Evolutionary conservation across 1,140 invertebrate species (phyloP), one percentile per base, ranked within the genome.

Genomic region (Cydia pomonella): DNA sequence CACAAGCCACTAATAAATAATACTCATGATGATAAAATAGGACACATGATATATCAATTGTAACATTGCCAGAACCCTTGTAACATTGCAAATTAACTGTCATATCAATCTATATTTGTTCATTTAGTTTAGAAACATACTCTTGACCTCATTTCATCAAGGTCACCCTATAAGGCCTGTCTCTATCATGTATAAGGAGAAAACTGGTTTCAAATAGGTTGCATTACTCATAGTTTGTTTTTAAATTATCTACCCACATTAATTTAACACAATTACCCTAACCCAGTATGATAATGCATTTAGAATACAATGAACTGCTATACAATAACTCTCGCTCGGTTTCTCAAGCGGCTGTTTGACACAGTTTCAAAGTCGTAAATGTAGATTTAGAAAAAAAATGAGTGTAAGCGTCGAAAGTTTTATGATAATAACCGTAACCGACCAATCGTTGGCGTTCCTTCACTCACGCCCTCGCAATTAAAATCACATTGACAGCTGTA

Each of bases 391-490:
- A 53, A n/a, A 71, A 63, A 72, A 72, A 76, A 77, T 75, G 76
- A 74, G 74, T 77, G 73, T 76, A 79, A 76, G 72, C 63, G 23
- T 27, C 21, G 18, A 53, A 59, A 59, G 53, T 59, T 59, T 23
- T 59, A 59, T 59, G 53, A 23, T 59, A 21, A 59, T 18, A 23
- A 33, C n/a, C n/a, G n/a, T n/a, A n/a, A n/a, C 75, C 53, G 72
- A 47, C 78, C 80, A 81, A 84, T 83, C 63, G 74, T 64, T 62
- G 64, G 62, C 63, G 66, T 69, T 73, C 72, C 75, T 79, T 84
- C 74, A 81, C 84, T 86, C 82, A 84, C 82, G 80, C 81, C 81
- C 82, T 81, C 71, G 76, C 75, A 82, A 85, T 85, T 80, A 75
- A 75, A 83, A 50, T 50, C 72, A 73, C 72, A 73, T 82, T 88